Evolutionary conservation across 1,140 invertebrate genomes (phyloP).

Genomic region (Cherax quadricarinatus): DNA sequence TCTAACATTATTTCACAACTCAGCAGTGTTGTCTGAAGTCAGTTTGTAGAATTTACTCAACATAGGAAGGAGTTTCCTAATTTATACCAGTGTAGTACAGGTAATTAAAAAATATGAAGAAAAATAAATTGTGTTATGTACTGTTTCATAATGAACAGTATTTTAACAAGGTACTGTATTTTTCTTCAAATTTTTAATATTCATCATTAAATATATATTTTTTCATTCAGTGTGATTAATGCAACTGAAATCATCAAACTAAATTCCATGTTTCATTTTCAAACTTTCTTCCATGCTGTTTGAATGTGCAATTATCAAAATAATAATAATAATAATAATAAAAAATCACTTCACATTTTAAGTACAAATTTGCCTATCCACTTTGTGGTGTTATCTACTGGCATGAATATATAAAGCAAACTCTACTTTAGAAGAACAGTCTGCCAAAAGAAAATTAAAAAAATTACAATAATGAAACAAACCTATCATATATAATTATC

Average conservation of each 20-base stretch:
- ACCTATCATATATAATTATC: neutral
- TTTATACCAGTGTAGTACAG: neutral
- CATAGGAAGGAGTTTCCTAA: neutral
- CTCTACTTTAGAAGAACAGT: conserved; percentile 9
- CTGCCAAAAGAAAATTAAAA: neutral
- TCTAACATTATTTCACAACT: neutral
- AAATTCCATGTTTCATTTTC: too few relatives aligned
- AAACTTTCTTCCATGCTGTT: too few relatives aligned
- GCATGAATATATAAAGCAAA: neutral
- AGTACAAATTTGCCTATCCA: conserved; percentile 8
- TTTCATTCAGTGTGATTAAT: too few relatives aligned
- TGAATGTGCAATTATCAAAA: neutral
- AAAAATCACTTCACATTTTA: neutral
- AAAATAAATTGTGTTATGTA: neutral
- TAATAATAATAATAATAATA: neutral
- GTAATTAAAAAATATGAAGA: neutral
- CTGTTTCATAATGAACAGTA: too few relatives aligned
- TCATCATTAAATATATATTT: neutral
- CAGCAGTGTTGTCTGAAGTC: neutral
- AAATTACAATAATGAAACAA: neutral
- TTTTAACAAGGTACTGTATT: too few relatives aligned
- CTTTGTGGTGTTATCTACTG: neutral
- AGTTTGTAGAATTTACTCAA: neutral
- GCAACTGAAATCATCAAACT: too few relatives aligned
- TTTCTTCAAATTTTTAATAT: neutral